phyloP scores from a whole-genome alignment of 2,797 vertebrate species.

The Notoglanidium macrostoma region DNA sequence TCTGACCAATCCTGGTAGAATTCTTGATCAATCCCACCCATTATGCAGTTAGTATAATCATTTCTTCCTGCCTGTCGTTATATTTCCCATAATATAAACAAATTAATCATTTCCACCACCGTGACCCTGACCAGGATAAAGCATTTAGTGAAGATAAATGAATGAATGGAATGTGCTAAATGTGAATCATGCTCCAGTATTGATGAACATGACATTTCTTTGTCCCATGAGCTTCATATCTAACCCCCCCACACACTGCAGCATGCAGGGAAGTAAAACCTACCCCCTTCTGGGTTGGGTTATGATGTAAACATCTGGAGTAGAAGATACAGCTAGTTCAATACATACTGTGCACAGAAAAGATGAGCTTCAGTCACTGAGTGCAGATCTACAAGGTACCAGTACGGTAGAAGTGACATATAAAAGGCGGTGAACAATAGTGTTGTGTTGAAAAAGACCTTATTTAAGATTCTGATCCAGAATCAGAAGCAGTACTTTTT shows the following conservation, averaged over 20 bases:
- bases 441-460: background rate
- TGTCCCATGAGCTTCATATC: background rate
- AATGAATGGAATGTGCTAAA: background rate
- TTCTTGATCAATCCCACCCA: background rate
- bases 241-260: background rate
- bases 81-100: background rate
- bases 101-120: background rate
- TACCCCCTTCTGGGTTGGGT: background rate
- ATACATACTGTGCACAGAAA: background rate
- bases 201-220: background rate
- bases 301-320: background rate
- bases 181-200: background rate
- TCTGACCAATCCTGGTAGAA: background rate
- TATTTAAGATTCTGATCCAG: background rate
- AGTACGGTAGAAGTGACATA: background rate
- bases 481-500: background rate
- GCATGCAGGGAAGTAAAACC: background rate
- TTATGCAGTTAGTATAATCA: background rate
- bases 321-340: background rate
- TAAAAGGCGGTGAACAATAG: background rate
- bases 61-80: background rate
- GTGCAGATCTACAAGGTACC: background rate
- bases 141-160: background rate
- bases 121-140: background rate
- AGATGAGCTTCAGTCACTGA: background rate